Percentiles rank a stretch among this genome's conserved stretches.
Evolutionary conservation across 2,888 invertebrate species (phyloP).

Genomic region (Ctenicera cuprea): DNA sequence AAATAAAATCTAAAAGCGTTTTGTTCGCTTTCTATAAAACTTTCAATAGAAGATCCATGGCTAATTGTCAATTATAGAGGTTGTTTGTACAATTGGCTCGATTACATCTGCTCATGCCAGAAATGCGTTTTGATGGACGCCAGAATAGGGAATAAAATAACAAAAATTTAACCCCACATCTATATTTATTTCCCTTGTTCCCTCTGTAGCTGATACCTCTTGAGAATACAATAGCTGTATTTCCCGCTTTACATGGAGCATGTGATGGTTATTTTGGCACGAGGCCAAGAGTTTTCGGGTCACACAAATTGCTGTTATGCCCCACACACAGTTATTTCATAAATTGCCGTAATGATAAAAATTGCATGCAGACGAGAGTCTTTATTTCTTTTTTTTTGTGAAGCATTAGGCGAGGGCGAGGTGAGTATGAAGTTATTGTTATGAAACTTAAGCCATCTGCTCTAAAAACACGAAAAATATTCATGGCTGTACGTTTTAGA

Average conservation of each 20-base stretch:
- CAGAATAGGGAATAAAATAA: conserved; percentile 15
- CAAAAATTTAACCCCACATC: conserved; percentile 34
- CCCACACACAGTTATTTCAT: conserved; percentile 27
- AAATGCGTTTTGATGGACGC: conserved; percentile 34
- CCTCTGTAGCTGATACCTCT: conserved; percentile 42
- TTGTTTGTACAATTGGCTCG: conserved; percentile 19
- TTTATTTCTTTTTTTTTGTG: conserved; percentile 19
- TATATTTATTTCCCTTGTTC: conserved; percentile 47
- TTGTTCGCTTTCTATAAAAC: neutral
- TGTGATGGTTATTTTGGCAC: conserved; percentile 45
- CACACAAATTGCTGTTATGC: conserved; percentile 38
- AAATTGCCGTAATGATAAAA: conserved; percentile 36
- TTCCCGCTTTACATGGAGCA: conserved; percentile 41
- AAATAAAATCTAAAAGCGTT: no score
- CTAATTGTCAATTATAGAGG: conserved; percentile 18
- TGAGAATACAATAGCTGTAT: conserved; percentile 45
- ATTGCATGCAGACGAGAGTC: conserved; percentile 6
- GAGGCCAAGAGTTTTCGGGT: conserved; percentile 42
- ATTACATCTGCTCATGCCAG: conserved; percentile 23
- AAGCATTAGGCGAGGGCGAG: conserved; percentile 1
- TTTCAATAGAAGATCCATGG: neutral
- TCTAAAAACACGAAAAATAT: neutral
- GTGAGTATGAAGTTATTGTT: conserved; percentile 6
- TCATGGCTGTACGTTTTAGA: neutral
- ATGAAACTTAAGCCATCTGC: conserved; percentile 17